Evolutionary conservation across 2,113 vertebrate species (phyloP), one percentile per base, ranked within the genome.

Genomic region (Toxotes jaculatrix): DNA sequence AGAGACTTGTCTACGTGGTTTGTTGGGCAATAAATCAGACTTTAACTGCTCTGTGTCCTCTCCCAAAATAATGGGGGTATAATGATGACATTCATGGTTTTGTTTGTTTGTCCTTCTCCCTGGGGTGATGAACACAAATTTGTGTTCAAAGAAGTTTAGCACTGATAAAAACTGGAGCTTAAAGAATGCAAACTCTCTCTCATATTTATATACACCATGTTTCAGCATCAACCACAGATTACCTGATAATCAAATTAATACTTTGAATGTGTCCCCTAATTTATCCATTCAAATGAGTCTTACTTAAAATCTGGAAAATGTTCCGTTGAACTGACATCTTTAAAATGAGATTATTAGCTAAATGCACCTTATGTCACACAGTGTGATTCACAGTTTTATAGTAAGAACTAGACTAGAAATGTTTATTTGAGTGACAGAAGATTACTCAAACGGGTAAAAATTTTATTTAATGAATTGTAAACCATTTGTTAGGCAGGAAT

Each of bases 21-120:
- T 87, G 75, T 66, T 64, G 66, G 69, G 40, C 63, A 34, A 66
- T 89, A 89, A 90, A 89, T 93, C 71, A 81, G 42, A 63, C 75
- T 78, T 61, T 43, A 61, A 63, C 63, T 74, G 57, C 42, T 71
- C 65, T 53, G 57, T 73, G 63, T 75, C 74, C n/a, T 62, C 36
- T 68, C n/a, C 60, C 81, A 66, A 82, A 84, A 79, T 73, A 79
- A 83, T 64, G 61, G 67, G n/a, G 31, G 23, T 10, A 32, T 61
- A 68, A 79, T 67, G 23, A 78, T 64, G 38, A 66, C 66, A 62
- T 74, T 76, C 31, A 49, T 68, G 23, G 59, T 59, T 69, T 49
- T 47, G 53, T 77, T 49, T 79, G 56, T 57, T 31, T 57, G 55
- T 57, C 55, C 6, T 57, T 59, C 6, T 32, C 13, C 64, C 31